phyloP scores from a whole-genome alignment of 2,113 vertebrate genomes.

The Panurus biarmicus region DNA sequence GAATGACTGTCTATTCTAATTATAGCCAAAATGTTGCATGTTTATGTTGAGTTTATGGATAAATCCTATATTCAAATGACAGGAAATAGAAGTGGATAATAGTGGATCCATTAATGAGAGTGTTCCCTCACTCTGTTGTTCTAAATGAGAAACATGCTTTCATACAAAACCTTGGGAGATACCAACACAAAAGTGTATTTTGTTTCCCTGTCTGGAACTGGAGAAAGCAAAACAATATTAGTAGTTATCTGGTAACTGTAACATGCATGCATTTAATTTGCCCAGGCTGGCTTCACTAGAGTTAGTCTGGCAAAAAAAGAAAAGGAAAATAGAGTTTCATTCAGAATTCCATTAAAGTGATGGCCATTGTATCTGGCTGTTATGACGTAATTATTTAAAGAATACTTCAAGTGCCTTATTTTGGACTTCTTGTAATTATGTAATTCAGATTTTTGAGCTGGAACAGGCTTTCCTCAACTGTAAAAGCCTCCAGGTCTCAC shows the following conservation, averaged over 20 bases:
- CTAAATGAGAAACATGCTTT: background rate
- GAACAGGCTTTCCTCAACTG: background rate
- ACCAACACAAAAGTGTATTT: background rate
- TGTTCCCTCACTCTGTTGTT: background rate
- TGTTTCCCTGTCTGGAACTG: background rate
- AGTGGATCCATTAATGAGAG: background rate
- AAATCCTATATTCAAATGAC: background rate
- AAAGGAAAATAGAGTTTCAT: background rate
- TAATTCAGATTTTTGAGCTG: background rate
- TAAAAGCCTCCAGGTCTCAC: background rate
- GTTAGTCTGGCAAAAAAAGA: background rate
- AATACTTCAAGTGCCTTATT: background rate
- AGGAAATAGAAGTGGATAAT: background rate
- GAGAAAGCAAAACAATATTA: background rate
- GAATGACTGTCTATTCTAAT: background rate
- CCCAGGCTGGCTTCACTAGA: background rate
- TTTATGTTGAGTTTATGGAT: background rate
- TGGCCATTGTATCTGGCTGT: background rate
- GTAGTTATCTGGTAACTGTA: background rate
- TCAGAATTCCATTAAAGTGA: background rate
- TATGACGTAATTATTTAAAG: background rate
- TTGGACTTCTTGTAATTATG: background rate
- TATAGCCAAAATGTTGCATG: background rate
- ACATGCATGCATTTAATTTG: background rate
- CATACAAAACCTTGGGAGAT: background rate